Evolutionary conservation across 2,888 invertebrate species (phyloP).

Genomic region (Adelognathus sp.): DNA sequence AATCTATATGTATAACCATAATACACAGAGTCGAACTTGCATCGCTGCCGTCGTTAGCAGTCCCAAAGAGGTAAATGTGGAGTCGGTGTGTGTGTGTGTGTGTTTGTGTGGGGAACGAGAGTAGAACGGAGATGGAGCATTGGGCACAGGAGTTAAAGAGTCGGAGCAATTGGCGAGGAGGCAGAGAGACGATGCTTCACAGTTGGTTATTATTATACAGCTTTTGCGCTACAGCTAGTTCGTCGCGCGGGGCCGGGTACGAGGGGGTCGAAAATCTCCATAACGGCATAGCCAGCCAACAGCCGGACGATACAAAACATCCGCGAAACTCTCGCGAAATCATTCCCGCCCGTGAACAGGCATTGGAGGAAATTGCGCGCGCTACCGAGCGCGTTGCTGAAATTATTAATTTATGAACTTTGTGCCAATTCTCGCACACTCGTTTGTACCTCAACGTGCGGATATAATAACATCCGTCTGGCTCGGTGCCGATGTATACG

Average conservation of each 20-base stretch:
- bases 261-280: not conserved
- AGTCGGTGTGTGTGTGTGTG: too few relatives aligned
- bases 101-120: not conserved
- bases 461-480: slow-evolving; percentile 51
- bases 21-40: not conserved
- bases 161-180: slow-evolving; percentile 38
- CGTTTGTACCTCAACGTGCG: slow-evolving; percentile 38
- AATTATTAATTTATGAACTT: slow-evolving; percentile 50
- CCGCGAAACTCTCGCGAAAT: not conserved
- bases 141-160: slow-evolving; percentile 21
- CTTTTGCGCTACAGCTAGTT: not conserved
- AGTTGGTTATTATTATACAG: not conserved
- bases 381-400: slow-evolving; percentile 10
- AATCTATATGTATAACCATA: not conserved
- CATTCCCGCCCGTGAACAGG: slow-evolving; percentile 6
- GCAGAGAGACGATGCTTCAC: not conserved
- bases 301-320: not conserved
- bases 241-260: not conserved
- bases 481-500: not conserved
- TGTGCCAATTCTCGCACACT: slow-evolving; percentile 35
- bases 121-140: slow-evolving; percentile 11
- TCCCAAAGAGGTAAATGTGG: not conserved
- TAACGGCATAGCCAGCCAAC: not conserved
- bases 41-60: not conserved
- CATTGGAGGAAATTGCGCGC: slow-evolving; percentile 28